phyloP scores from a whole-genome alignment of 2,113 vertebrate genomes.

The Thinocorus orbignyianus region DNA sequence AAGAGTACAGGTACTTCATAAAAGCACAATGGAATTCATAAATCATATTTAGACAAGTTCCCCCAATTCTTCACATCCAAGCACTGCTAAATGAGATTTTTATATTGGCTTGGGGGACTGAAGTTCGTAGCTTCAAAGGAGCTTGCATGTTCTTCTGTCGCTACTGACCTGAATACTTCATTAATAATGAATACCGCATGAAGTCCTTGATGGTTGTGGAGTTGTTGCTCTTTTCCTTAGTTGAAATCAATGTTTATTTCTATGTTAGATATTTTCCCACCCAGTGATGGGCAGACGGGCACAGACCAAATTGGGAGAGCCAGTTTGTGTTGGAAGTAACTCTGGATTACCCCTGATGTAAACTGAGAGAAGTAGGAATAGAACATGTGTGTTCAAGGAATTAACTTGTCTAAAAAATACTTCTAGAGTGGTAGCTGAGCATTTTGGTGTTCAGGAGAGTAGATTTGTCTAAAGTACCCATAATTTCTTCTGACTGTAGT shows the following conservation, averaged over 20 bases:
- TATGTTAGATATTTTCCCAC: background rate
- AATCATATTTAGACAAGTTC: slow-evolving; percentile 47
- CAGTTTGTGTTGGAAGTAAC: background rate
- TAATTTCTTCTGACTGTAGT: background rate
- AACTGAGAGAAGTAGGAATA: background rate
- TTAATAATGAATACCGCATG: slow-evolving; percentile 9
- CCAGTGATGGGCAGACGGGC: background rate
- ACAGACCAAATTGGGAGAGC: background rate
- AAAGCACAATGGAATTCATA: slow-evolving; percentile 59
- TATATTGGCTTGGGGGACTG: slow-evolving; percentile 20
- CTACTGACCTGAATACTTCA: background rate
- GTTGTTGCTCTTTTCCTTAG: background rate
- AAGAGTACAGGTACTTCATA: slow-evolving; percentile 39
- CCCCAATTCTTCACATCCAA: slow-evolving; percentile 11
- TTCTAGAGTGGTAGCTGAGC: background rate
- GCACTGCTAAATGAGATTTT: slow-evolving; percentile 51
- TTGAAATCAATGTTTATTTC: background rate
- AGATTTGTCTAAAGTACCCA: background rate
- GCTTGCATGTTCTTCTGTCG: background rate
- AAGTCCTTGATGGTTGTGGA: background rate
- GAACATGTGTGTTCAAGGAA: background rate
- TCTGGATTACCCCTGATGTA: background rate
- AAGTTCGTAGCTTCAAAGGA: background rate
- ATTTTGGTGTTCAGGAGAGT: background rate
- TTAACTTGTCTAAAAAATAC: background rate